Conservation (phyloP, 2,888 invertebrate genomes). For the Eubasilissa splendida region DNA sequence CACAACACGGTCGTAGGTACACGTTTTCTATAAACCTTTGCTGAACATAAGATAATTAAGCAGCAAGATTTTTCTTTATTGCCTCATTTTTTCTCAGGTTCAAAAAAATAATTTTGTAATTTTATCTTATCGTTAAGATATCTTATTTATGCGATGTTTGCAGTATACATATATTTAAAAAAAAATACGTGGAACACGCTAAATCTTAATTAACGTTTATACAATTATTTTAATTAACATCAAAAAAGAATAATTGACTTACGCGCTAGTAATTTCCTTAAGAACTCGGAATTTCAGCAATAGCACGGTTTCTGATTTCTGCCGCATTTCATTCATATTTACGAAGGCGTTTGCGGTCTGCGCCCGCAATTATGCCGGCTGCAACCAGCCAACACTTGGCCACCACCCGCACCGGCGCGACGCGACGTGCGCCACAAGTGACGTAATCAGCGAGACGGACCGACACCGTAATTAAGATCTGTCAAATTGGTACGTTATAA, state of each 20-base stretch:
- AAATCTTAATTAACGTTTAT: too few species aligned
- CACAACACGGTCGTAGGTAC: not conserved
- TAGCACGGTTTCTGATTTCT: slow-evolving; percentile 24
- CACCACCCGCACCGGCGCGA: not conserved
- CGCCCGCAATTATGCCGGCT: slow-evolving; percentile 37
- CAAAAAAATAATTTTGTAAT: too few species aligned
- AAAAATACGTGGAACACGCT: too few species aligned
- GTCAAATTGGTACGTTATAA: not conserved
- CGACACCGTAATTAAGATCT: not conserved
- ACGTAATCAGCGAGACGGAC: not conserved
- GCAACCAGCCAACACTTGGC: not conserved
- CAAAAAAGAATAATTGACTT: not conserved
- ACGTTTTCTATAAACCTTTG: too few species aligned
- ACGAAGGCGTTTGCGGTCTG: slow-evolving; percentile 37
- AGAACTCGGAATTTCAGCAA: not conserved
- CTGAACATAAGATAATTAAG: too few species aligned
- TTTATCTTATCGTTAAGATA: too few species aligned
- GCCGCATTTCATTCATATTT: slow-evolving; percentile 37
- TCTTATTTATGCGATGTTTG: too few species aligned
- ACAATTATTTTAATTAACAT: not conserved
- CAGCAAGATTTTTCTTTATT: too few species aligned
- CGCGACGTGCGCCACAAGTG: slow-evolving; percentile 12
- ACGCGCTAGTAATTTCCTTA: not conserved
- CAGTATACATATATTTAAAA: too few species aligned
- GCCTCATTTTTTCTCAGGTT: too few species aligned